Evolutionary conservation across 2,888 invertebrate species (phyloP), one percentile per base, ranked within the genome.

Genomic region (Kryphioiulus occultus): DNA sequence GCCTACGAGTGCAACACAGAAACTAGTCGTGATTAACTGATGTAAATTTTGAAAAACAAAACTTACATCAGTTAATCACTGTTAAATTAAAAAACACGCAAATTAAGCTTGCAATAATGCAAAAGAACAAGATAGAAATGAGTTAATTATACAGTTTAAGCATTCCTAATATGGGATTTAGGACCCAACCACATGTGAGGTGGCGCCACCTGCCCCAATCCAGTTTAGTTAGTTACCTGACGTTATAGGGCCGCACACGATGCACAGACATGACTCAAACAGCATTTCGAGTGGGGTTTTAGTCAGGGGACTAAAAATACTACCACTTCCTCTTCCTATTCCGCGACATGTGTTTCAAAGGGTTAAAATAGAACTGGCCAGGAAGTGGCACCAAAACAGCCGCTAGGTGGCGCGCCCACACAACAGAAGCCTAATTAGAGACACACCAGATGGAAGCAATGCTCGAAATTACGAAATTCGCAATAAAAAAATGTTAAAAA

Each of bases 331-430:
- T 78, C 35, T 35, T 35, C n/a, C n/a, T n/a, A 5, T 68, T 68
- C 78, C 0, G 22, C 26, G 78, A 78, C 78, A 78, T 30, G 78
- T 78, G 78, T 78, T 78, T 78, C 26, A 78, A 78, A 78, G 78
- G 78, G 78, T 78, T 78, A 78, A 78, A 78, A 78, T 78, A 78
- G 78, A 78, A 15, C 15, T 78, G 78, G 78, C 15, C 26, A 78
- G 30, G 22, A 78, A 78, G 78, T 12, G 10, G 47, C 15, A 15
- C 15, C 15, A 15, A 47, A 47, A 47, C 1, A 5, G 30, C 26
- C 78, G 78, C 30, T 26, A 30, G 78, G 30, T 30, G 78, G 78
- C 78, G 78, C 30, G 53, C 22, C 22, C 78, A 15, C 26, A 26
- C 68, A 68, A 53, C 53, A 53, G 53, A 53, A 3, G 53, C n/a